Evolutionary conservation across 2,888 invertebrate species (phyloP).

Genomic region (Salticus scenicus): DNA sequence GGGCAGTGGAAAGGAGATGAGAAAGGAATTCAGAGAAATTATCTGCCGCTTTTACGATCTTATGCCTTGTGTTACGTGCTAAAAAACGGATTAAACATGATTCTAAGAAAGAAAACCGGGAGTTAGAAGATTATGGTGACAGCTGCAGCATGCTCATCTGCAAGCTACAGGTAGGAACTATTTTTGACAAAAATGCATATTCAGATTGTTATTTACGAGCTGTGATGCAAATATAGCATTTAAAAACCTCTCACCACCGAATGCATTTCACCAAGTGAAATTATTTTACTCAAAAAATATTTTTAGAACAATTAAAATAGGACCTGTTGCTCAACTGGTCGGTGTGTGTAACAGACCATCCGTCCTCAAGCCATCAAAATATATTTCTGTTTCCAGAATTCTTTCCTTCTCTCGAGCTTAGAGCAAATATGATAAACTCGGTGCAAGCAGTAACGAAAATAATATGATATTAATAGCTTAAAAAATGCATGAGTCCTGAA

Average conservation of each 20-base stretch:
- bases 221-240: conserved; percentile 1
- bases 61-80: conserved; percentile 18
- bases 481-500: background rate
- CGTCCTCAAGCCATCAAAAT: conserved; percentile 16
- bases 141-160: background rate
- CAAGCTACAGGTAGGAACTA: conserved; percentile 38
- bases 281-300: conserved; percentile 19
- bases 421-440: too few species aligned
- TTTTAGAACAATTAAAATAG: background rate
- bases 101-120: background rate
- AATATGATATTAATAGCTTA: background rate
- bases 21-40: conserved; percentile 5
- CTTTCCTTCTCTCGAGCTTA: conserved; percentile 35
- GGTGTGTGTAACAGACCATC: conserved; percentile 18
- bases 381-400: background rate
- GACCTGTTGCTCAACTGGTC: conserved; percentile 27
- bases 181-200: conserved; percentile 22
- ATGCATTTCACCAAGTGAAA: conserved; percentile 22
- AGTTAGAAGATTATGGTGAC: background rate
- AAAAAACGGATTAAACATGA: background rate
- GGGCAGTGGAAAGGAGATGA: conserved; percentile 28
- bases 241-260: background rate
- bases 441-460: background rate
- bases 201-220: background rate
- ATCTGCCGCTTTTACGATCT: background rate